phyloP scores from a whole-genome alignment of 2,888 invertebrate genomes.

The Plusia festucae region DNA sequence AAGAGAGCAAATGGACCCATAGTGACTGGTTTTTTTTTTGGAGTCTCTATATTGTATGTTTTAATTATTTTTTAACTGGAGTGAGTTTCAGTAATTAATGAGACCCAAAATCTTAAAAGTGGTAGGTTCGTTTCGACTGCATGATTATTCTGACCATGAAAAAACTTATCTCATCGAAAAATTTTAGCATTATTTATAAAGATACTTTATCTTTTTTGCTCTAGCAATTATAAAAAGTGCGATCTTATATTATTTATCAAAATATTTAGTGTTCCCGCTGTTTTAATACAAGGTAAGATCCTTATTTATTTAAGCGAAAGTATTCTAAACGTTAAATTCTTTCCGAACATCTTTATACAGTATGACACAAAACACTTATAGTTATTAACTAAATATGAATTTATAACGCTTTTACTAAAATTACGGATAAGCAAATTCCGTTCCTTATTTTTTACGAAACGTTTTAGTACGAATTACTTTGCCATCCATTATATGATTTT shows the following conservation, averaged over 20 bases:
- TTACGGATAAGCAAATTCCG: slow-evolving; percentile 42
- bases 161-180: too few relatives aligned
- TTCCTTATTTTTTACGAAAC: slow-evolving; percentile 35
- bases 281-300: too few relatives aligned
- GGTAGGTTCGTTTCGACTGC: too few relatives aligned
- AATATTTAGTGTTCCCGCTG: too few relatives aligned
- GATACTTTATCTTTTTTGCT: too few relatives aligned
- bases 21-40: background rate
- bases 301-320: too few relatives aligned
- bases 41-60: background rate
- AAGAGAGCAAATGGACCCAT: background rate
- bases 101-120: too few relatives aligned
- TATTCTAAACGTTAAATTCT: background rate
- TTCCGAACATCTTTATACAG: background rate
- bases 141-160: too few relatives aligned
- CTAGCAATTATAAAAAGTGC: too few relatives aligned
- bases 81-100: too few relatives aligned
- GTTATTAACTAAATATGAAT: slow-evolving; percentile 28
- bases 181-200: too few relatives aligned
- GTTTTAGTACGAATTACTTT: slow-evolving; percentile 43
- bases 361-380: slow-evolving; percentile 24
- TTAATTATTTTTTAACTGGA: background rate
- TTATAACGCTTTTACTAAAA: slow-evolving; percentile 41
- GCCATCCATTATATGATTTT: slow-evolving; percentile 40
- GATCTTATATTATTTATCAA: too few relatives aligned